phyloP scores from a whole-genome alignment of 1,140 invertebrate species.

The Metopolophium dirhodum region DNA sequence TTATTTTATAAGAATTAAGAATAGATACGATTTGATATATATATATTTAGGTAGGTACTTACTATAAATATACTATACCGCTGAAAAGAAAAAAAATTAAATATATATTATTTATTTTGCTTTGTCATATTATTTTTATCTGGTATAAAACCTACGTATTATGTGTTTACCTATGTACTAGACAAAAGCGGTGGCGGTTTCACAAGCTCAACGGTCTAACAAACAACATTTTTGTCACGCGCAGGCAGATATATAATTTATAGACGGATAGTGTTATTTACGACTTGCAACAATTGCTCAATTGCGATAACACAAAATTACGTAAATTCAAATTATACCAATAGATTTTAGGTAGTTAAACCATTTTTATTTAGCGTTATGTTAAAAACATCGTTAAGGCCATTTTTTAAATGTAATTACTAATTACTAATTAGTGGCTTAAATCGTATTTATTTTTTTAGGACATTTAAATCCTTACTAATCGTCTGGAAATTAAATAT shows the following conservation, averaged over 20 bases:
- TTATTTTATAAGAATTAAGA: too few relatives aligned
- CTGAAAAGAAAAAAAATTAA: too few relatives aligned
- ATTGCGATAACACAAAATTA: neutral
- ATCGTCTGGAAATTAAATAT: neutral
- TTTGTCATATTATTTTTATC: too few relatives aligned
- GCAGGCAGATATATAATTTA: neutral
- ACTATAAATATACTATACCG: too few relatives aligned
- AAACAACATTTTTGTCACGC: too few relatives aligned
- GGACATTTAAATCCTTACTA: neutral
- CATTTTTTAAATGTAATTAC: neutral
- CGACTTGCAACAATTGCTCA: neutral
- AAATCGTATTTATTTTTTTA: neutral
- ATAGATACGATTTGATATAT: too few relatives aligned
- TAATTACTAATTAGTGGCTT: neutral
- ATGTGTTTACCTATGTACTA: too few relatives aligned
- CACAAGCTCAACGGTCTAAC: too few relatives aligned
- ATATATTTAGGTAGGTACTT: too few relatives aligned
- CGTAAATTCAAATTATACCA: neutral
- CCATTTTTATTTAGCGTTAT: neutral
- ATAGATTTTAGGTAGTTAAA: neutral
- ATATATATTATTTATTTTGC: too few relatives aligned
- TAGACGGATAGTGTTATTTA: neutral
- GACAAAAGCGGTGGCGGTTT: too few relatives aligned
- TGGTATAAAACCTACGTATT: too few relatives aligned
- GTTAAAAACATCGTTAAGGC: neutral